phyloP scores from a whole-genome alignment of 2,113 vertebrate genomes.

The Megaceryle torquata region DNA sequence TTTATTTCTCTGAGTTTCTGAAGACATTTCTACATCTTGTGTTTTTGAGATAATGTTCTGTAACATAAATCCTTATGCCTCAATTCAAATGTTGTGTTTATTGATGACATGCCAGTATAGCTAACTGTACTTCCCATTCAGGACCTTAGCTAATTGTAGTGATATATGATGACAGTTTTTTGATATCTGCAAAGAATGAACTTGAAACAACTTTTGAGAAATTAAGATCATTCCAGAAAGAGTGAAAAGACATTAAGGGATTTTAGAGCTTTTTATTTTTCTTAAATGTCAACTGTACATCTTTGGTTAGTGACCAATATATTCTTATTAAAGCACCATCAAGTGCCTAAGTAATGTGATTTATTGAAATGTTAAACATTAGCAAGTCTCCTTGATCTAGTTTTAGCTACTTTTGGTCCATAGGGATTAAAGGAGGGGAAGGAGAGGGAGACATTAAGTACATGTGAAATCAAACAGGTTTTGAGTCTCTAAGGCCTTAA shows the following conservation, averaged over 20 bases:
- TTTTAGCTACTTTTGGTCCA: neutral
- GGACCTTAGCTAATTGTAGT: neutral
- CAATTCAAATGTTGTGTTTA: neutral
- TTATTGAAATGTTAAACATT: neutral
- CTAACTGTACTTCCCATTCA: neutral
- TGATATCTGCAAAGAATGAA: neutral
- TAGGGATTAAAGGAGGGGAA: neutral
- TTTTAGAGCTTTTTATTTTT: neutral
- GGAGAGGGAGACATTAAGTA: neutral
- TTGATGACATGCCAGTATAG: neutral
- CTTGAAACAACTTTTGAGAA: neutral
- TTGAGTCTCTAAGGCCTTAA: neutral
- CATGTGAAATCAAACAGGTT: neutral
- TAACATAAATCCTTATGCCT: neutral
- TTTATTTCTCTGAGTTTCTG: neutral
- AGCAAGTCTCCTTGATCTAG: neutral
- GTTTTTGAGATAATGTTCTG: neutral
- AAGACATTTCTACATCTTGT: neutral
- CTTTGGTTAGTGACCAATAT: neutral
- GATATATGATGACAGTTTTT: neutral
- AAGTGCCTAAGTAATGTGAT: neutral
- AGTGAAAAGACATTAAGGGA: neutral
- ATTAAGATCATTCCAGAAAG: neutral
- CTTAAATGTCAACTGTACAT: neutral
- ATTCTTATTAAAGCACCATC: neutral